Evolutionary conservation across 2,888 invertebrate species (phyloP), one percentile per base, ranked within the genome.

Genomic region (Campoplex capitator): DNA sequence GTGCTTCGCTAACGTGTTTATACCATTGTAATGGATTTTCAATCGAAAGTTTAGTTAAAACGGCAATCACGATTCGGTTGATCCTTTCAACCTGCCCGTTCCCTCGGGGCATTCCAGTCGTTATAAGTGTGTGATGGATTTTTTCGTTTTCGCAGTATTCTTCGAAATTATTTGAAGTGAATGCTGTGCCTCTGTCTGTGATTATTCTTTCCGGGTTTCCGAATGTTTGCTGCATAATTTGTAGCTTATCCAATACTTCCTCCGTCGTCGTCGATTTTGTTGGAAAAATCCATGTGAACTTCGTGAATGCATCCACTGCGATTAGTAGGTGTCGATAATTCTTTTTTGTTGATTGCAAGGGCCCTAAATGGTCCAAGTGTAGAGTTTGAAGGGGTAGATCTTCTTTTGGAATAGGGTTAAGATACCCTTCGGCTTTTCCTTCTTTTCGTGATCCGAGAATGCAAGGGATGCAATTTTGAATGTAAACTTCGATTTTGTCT

Each of bases 291-390:
- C 92, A 93, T 0, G 84, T 85, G 81, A 92, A 93, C 81, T 93
- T 93, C 0, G 91, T 88, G 73, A 92, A 93, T 1, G 78, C 90
- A 68, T 94, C 93, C 4, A 92, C 84, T 2, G 92, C 88, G 42
- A 42, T 42, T 42, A 42, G 42, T 42, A 42, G 42, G 6, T 8
- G 42, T 42, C 42, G 6, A 42, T 93, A 87, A 58, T 90, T 88
- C 80, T 92, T 92, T 28, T 88, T 87, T 0, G 92, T 93, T 23
- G 89, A 84, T 6, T 84, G 71, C 78, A 93, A 81, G 13, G 92
- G 93, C 54, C 92, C 92, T 45, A 93, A 65, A 84, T 93, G 91
- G 83, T 93, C 93, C 7, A 91, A 79, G 80, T 93, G 93, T 48
- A 90, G 90, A 0, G 92, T 92, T 23, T 91, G 76, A 9, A 93